A percentile compares a stretch with the other conserved stretches of the same genome.
Evolutionary conservation across 2,797 vertebrate genomes (phyloP).

Genomic region (Lagodon rhomboides): DNA sequence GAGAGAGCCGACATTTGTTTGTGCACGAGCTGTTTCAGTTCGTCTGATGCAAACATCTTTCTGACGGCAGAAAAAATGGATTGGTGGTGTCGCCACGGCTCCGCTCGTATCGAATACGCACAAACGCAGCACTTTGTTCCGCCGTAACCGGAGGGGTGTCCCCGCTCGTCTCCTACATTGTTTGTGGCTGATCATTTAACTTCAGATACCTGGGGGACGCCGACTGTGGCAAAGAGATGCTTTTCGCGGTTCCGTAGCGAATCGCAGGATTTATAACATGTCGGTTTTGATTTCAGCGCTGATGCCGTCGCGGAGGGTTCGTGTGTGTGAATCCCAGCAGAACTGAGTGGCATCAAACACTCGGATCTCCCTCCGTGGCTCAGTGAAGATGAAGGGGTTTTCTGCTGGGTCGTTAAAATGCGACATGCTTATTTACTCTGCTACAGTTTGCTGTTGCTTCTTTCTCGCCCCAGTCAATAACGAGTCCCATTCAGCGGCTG

Average conservation of each 20-base stretch:
- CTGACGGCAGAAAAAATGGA: conserved; percentile 64
- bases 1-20: conserved; percentile 46
- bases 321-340: conserved; percentile 32
- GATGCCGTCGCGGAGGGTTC: conserved; percentile 27
- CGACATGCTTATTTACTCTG: conserved; percentile 20
- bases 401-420: conserved; percentile 29
- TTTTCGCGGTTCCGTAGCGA: conserved; percentile 45
- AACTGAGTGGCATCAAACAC: conserved; percentile 28
- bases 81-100: conserved; percentile 45
- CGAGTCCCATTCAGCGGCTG: conserved; percentile 12
- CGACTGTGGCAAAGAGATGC: conserved; percentile 40
- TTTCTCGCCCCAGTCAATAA: conserved; percentile 29
- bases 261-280: conserved; percentile 48
- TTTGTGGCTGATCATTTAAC: conserved; percentile 58
- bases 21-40: conserved; percentile 47
- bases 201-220: conserved; percentile 53
- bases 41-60: conserved; percentile 51
- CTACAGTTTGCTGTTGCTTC: neutral
- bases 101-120: conserved; percentile 48
- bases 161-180: conserved; percentile 46
- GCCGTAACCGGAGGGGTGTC: conserved; percentile 43
- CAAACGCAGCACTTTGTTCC: conserved; percentile 55
- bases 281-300: conserved; percentile 44
- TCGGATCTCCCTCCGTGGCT: conserved; percentile 26
- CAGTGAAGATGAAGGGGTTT: conserved; percentile 26